These are phyloP conservation scores for Ceyx erithaca DNA, from an alignment of 2,797 vertebrate species.

Conservation along the genomic window DNA sequence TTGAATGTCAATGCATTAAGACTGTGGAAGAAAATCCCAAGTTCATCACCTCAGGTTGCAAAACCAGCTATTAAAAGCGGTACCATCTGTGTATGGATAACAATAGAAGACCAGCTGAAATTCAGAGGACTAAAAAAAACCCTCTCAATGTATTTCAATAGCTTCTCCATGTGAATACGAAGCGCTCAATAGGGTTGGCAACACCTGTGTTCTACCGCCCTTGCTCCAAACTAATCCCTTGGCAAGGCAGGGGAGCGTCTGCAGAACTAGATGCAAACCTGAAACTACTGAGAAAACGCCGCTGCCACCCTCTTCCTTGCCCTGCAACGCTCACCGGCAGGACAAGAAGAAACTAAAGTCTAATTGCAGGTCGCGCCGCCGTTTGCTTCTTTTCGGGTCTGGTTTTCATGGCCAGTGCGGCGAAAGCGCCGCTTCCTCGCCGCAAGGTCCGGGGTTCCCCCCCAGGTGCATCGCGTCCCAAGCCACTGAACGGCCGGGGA, in stretches of 20 bases:
- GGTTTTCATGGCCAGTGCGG: not conserved
- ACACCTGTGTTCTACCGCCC: not conserved
- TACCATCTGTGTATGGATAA: not conserved
- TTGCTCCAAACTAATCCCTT: not conserved
- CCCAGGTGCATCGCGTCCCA: not conserved
- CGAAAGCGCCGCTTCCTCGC: not conserved
- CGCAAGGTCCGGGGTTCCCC: not conserved
- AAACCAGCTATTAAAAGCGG: not conserved
- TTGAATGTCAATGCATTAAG: not conserved
- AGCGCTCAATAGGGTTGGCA: accelerated
- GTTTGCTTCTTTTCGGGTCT: not conserved
- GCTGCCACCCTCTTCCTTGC: not conserved
- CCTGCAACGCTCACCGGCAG: not conserved
- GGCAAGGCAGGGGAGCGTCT: not conserved
- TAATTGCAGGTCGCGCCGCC: not conserved
- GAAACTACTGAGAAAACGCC: not conserved
- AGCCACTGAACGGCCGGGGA: not conserved
- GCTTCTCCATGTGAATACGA: accelerated
- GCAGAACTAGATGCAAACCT: not conserved
- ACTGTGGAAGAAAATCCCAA: not conserved
- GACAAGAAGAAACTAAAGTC: not conserved
- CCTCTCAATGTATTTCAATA: accelerated
- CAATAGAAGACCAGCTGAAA: not conserved
- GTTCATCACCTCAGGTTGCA: not conserved
- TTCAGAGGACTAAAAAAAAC: not conserved